These are phyloP conservation scores for Arctocebus calabarensis DNA, from an alignment of 2,797 vertebrate genomes.

Conservation along the genomic window DNA sequence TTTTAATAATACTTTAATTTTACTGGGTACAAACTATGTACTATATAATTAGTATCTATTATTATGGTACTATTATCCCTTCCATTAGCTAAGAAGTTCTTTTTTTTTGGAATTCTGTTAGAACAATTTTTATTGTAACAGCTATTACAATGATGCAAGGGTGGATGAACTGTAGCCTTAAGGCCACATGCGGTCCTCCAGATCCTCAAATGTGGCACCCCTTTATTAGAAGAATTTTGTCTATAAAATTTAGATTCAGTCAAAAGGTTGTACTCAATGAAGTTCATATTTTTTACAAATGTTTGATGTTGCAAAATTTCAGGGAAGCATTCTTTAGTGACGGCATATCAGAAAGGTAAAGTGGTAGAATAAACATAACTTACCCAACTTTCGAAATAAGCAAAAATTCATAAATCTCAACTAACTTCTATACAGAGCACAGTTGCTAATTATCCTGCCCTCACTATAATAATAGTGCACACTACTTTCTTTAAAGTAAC, in stretches of 20 bases:
- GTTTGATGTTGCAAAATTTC: neutral
- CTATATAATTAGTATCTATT: neutral
- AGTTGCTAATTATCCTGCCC: neutral
- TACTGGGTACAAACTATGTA: neutral
- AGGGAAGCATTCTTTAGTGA: neutral
- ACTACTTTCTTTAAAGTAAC: neutral
- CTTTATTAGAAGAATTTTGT: neutral
- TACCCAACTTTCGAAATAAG: neutral
- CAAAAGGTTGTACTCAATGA: neutral
- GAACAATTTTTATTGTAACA: slow-evolving; percentile 32
- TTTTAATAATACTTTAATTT: neutral
- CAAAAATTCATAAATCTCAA: slow-evolving; percentile 12
- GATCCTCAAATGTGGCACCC: neutral
- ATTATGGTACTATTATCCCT: neutral
- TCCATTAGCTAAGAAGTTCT: neutral
- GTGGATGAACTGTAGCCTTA: neutral
- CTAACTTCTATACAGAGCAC: neutral
- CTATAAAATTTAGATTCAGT: neutral
- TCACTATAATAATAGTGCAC: neutral
- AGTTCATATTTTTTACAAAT: slow-evolving; percentile 19
- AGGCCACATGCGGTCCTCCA: neutral
- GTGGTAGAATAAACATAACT: neutral
- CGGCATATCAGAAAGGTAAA: slow-evolving; percentile 17
- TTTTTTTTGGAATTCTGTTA: neutral
- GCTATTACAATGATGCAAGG: neutral